Percentiles rank a stretch among this genome's conserved stretches.
These are phyloP conservation scores for Vombatus ursinus DNA, from an alignment of 2,113 vertebrate species.

Conservation along the genomic window DNA sequence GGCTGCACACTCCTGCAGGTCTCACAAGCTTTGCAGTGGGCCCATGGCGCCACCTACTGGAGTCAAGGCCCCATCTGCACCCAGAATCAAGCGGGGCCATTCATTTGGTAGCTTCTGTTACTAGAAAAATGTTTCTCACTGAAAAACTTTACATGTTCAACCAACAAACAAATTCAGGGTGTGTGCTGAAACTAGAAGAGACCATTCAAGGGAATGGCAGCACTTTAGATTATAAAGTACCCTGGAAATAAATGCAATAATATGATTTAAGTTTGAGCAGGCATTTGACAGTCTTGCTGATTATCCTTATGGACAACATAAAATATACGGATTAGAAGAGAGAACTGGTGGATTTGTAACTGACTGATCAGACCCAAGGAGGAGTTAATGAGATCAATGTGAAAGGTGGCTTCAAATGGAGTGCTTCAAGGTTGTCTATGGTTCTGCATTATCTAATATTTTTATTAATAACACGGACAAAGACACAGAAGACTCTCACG, in stretches of 20 bases:
- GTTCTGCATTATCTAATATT: background rate
- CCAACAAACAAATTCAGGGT: background rate
- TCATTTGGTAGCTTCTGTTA: background rate
- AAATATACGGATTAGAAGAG: background rate
- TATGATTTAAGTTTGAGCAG: background rate
- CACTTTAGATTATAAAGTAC: background rate
- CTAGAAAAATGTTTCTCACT: background rate
- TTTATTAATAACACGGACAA: background rate
- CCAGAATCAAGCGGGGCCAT: background rate
- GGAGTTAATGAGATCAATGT: background rate
- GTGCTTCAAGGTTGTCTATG: background rate
- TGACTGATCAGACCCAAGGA: background rate
- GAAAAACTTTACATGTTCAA: background rate
- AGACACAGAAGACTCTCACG: background rate
- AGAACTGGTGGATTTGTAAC: background rate
- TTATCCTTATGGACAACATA: background rate
- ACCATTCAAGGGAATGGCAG: background rate
- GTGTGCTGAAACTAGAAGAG: background rate
- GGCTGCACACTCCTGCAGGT: background rate
- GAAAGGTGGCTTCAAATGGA: background rate
- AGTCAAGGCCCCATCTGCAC: background rate
- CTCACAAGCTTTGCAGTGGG: background rate
- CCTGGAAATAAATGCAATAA: background rate
- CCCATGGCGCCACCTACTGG: constrained; percentile 74
- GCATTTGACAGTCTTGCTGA: background rate